phyloP scores from a whole-genome alignment of 1,140 invertebrate species.

The Ooceraea biroi region DNA sequence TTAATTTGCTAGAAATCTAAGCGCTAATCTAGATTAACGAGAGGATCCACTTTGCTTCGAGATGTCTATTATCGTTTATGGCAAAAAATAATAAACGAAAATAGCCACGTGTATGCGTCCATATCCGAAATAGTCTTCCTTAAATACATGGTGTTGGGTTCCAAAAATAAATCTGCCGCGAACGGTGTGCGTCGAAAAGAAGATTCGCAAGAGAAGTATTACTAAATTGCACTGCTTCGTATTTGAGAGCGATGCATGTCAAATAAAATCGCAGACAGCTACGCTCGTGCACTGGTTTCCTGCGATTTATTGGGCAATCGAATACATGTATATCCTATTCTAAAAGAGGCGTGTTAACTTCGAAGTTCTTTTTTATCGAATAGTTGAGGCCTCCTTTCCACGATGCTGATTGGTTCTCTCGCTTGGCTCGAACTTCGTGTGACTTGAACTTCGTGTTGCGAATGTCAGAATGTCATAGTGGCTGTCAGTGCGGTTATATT shows the following conservation, averaged over 20 bases:
- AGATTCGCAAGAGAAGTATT: constrained; percentile 4
- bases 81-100: constrained; percentile 3
- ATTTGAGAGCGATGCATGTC: background rate
- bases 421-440: too few species aligned
- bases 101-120: constrained; percentile 12
- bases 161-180: constrained; percentile 69
- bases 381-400: too few species aligned
- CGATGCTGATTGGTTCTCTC: too few species aligned
- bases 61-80: background rate
- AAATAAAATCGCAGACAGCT: background rate
- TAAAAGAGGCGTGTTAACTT: too few species aligned
- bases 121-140: constrained; percentile 64
- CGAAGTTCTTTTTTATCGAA: too few species aligned
- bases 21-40: background rate
- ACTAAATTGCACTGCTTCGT: background rate
- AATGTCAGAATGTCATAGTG: too few species aligned
- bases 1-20: constrained; percentile 7
- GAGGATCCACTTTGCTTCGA: background rate
- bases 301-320: constrained; percentile 12
- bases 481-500: too few species aligned
- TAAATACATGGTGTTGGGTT: constrained; percentile 66
- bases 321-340: background rate
- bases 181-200: constrained; percentile 57
- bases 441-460: too few species aligned
- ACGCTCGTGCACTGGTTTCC: background rate